Conservation (phyloP, 2,888 invertebrate genomes). For the Dilophus febrilis region DNA sequence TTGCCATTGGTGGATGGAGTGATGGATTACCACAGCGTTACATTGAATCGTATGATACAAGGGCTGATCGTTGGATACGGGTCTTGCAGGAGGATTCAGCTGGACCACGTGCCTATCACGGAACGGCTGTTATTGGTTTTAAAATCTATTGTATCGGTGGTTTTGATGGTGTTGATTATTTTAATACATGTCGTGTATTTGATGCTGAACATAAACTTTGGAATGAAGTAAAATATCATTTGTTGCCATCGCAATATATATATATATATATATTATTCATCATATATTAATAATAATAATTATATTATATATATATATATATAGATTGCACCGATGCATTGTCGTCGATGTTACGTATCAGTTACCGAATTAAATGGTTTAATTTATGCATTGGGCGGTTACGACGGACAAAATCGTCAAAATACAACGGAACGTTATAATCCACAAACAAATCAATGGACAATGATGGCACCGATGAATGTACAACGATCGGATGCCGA, state of each 20-base stretch:
- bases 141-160: slow-evolving; percentile 84
- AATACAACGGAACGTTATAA: slow-evolving; percentile 77
- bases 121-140: slow-evolving; percentile 72
- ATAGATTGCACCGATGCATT: slow-evolving; percentile 73
- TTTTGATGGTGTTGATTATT: slow-evolving; percentile 67
- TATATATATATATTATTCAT: background rate
- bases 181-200: slow-evolving; percentile 74
- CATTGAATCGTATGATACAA: slow-evolving; percentile 77
- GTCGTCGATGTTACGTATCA: slow-evolving; percentile 71
- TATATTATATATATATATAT: slow-evolving; percentile 5
- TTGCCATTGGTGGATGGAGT: slow-evolving; percentile 68
- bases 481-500: slow-evolving; percentile 80
- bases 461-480: slow-evolving; percentile 73
- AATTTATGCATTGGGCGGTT: slow-evolving; percentile 79
- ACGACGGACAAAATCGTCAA: slow-evolving; percentile 71
- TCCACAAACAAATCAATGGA: slow-evolving; percentile 74
- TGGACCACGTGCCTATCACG: slow-evolving; percentile 83
- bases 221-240: slow-evolving; percentile 43
- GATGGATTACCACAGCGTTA: slow-evolving; percentile 37
- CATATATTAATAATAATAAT: slow-evolving; percentile 1
- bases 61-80: slow-evolving; percentile 73
- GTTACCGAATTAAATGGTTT: slow-evolving; percentile 59
- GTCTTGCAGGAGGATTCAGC: slow-evolving; percentile 53
- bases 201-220: slow-evolving; percentile 70
- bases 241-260: too few relatives aligned